phyloP scores from a whole-genome alignment of 2,113 vertebrate genomes.

The Nerophis ophidion region DNA sequence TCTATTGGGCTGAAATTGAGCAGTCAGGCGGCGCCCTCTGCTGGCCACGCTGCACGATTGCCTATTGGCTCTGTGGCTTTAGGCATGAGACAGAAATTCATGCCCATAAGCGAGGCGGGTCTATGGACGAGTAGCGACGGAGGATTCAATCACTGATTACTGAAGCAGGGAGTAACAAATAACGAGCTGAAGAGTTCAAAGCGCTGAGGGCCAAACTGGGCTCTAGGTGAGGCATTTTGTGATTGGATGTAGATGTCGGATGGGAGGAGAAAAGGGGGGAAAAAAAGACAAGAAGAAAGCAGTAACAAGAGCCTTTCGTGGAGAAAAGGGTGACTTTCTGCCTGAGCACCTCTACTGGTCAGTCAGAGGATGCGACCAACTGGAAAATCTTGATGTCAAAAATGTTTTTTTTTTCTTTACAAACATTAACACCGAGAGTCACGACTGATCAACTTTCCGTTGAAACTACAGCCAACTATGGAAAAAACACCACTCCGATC shows the following conservation, averaged over 20 bases:
- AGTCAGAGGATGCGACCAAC: constrained; percentile 26
- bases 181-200: constrained; percentile 13
- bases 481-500: constrained; percentile 64
- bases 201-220: constrained; percentile 13
- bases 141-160: constrained; percentile 10
- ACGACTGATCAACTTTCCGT: constrained; percentile 59
- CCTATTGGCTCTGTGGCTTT: constrained; percentile 1
- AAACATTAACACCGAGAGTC: constrained; percentile 64
- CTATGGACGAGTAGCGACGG: too few relatives aligned
- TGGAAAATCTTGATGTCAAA: constrained; percentile 49
- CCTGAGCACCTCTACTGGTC: constrained; percentile 34
- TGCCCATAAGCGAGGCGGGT: not conserved
- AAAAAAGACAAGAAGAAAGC: constrained; percentile 26
- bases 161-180: not conserved
- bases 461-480: constrained; percentile 62
- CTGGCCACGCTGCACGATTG: constrained; percentile 24
- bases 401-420: constrained; percentile 44
- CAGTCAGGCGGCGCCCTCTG: constrained; percentile 47
- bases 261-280: not conserved
- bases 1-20: constrained; percentile 7
- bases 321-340: constrained; percentile 49
- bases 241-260: constrained; percentile 24
- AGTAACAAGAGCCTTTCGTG: constrained; percentile 65
- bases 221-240: constrained; percentile 19
- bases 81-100: constrained; percentile 5